Evolutionary conservation across 2,113 vertebrate species (phyloP), one percentile per base, ranked within the genome.

Genomic region (Cyanoramphus novaezelandiae): DNA sequence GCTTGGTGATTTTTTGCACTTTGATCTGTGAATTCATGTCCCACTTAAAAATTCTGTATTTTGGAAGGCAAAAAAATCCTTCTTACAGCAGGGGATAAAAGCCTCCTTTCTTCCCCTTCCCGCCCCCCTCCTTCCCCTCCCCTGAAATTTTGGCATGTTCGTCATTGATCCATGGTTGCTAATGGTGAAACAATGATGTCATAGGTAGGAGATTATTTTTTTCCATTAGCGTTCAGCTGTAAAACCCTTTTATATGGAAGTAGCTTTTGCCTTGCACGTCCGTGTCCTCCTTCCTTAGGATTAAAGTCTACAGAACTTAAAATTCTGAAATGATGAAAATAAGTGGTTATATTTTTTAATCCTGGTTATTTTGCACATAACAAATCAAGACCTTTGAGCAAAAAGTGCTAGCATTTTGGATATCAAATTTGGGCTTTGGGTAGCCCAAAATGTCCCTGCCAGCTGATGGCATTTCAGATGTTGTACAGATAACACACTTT

Each of bases 1-100:
- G 95, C 85, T 95, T 96, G 94, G 92, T 92, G 91, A 96, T 96
- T 96, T 96, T 96, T 96, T 97, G 85, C 85, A 95, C 90, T 96
- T 96, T 95, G 87, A 92, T 96, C 85, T 95, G 95, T 7, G 79
- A 94, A 95, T 96, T 94, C 92, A 88, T 86, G 79, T 76, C 85
- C 88, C 85, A 65, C 82, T 94, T 94, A 93, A 93, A 93, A 90
- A 92, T 84, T 96, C 68, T 17, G 1, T 78, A 39, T 88, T 95
- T 96, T 86, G 71, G 71, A 94, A 86, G 39, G 71, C n/a, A 88
- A 88, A 92, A 83, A 87, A 69, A 2, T 0, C 5, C 39, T 90
- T 82, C 39, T 44, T 31, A 3, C 62, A 59, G 21, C 63, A 93
- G n/a, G 5, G 46, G 20, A 46, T 27, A 29, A 69, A 79, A 92